Base-by-base conservation (phyloP, 2,113 vertebrate genomes). In the Trogon surrucura region DNA sequence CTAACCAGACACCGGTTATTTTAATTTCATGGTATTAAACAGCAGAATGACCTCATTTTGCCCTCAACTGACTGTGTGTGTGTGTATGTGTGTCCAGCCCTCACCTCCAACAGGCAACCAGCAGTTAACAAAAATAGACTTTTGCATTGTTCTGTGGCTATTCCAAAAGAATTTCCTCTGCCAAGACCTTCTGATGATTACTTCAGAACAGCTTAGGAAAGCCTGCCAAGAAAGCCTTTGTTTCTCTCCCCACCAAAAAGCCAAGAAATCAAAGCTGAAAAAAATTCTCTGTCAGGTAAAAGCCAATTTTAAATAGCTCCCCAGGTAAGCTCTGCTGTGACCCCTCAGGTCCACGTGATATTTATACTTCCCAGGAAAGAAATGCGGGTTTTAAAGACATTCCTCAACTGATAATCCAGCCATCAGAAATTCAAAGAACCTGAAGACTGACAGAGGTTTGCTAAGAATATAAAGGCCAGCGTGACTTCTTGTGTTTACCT, bases 81-180 rank as follows among this genome's bases (percentile, higher is more conserved):
- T n/a, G 27, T 57, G 34, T 65, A 19, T n/a, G 25, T 60, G n/a
- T 67, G 2, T 8, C 27, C 53, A 91, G 72, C 44, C 65, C 77
- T 96, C 86, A 91, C 47, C 77, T 84, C 79, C 30, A 74, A 84
- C 20, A 94, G 44, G 73, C 85, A 94, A 84, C 15, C 53, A 84
- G 77, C 65, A 90, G 65, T 72, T 89, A 96, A 89, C 57, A 84
- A 91, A 96, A 97, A 94, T 34, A 96, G 95, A 94, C 25, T 61
- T 94, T 34, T 47, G 58, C 83, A 95, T 95, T 96, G 96, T 96
- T 94, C 65, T 84, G 64, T 57, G 77, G 80, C 74, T 93, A 94
- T 93, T 96, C 93, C 38, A 18, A 89, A 93, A 85, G 62, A 91
- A 94, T 88, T 94, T 96, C 93, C 95, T 92, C 88, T 93, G 88